These are phyloP conservation scores for Oncorhynchus tshawytscha DNA, from an alignment of 2,113 vertebrate species.

Conservation along the genomic window DNA sequence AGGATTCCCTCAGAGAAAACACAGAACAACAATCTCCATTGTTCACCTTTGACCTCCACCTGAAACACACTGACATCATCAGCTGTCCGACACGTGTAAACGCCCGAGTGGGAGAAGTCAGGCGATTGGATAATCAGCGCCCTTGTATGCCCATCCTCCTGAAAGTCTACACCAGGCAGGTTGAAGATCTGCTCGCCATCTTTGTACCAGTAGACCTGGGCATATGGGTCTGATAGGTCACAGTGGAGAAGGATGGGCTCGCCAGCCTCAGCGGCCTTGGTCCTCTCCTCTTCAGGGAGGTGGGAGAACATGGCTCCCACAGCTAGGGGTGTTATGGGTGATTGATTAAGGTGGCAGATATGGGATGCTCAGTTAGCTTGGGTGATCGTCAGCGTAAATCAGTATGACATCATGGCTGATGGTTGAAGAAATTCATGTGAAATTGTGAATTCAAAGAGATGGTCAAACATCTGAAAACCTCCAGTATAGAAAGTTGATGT, in stretches of 20 bases:
- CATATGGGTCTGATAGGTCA: slow-evolving; percentile 57
- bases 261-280: slow-evolving; percentile 17
- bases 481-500: not conserved
- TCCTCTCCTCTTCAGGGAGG: slow-evolving; percentile 23
- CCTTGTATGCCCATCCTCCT: slow-evolving; percentile 61
- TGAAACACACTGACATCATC: slow-evolving; percentile 77
- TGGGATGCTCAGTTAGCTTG: not conserved
- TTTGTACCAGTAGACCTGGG: slow-evolving; percentile 82
- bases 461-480: not conserved
- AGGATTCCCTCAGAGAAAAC: not conserved
- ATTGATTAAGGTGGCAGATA: slow-evolving; percentile 11
- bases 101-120: slow-evolving; percentile 63
- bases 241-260: slow-evolving; percentile 68
- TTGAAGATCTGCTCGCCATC: slow-evolving; percentile 77
- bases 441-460: not conserved
- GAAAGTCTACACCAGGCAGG: slow-evolving; percentile 63
- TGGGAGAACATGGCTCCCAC: slow-evolving; percentile 21
- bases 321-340: slow-evolving; percentile 19
- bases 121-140: slow-evolving; percentile 68
- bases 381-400: not conserved
- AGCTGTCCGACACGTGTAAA: slow-evolving; percentile 75
- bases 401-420: not conserved
- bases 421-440: not conserved
- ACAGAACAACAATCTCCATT: not conserved
- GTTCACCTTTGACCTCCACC: slow-evolving; percentile 55